A percentile compares a stretch with the other conserved stretches of the same genome.
phyloP scores from a whole-genome alignment of 2,797 vertebrate genomes.

The Holocentrus rufus region DNA sequence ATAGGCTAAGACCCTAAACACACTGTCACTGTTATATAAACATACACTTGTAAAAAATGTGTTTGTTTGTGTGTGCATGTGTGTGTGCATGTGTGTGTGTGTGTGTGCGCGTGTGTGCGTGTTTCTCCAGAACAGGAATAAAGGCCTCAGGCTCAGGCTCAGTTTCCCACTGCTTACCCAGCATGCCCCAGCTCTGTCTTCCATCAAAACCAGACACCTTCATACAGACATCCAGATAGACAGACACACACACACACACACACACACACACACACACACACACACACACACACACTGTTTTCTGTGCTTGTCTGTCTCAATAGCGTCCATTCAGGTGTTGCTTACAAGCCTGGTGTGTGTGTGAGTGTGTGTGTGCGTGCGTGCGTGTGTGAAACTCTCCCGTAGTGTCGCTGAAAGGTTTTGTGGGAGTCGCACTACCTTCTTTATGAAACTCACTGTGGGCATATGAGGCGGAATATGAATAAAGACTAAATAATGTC shows the following conservation, averaged over 20 bases:
- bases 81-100: slow-evolving; percentile 33
- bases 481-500: slow-evolving; percentile 83
- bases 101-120: slow-evolving; percentile 16
- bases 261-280: slow-evolving; percentile 29
- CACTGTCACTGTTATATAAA: slow-evolving; percentile 29
- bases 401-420: slow-evolving; percentile 78
- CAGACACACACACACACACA: slow-evolving; percentile 37
- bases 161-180: slow-evolving; percentile 72
- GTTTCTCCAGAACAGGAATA: slow-evolving; percentile 58
- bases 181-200: slow-evolving; percentile 61
- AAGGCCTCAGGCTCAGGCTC: slow-evolving; percentile 67
- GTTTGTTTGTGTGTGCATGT: slow-evolving; percentile 16
- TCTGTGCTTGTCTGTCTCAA: slow-evolving; percentile 60
- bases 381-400: slow-evolving; percentile 66
- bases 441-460: slow-evolving; percentile 72
- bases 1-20: slow-evolving; percentile 35
- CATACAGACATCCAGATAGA: slow-evolving; percentile 57
- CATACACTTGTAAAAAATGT: slow-evolving; percentile 14
- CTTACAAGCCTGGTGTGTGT: slow-evolving; percentile 37
- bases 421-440: slow-evolving; percentile 59
- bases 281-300: slow-evolving; percentile 31
- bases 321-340: slow-evolving; percentile 56
- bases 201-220: slow-evolving; percentile 70
- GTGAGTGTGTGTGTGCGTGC: slow-evolving; percentile 45
- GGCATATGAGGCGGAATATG: slow-evolving; percentile 75